Base-by-base conservation (phyloP, 2,888 invertebrate genomes). In the Protula sp. region DNA sequence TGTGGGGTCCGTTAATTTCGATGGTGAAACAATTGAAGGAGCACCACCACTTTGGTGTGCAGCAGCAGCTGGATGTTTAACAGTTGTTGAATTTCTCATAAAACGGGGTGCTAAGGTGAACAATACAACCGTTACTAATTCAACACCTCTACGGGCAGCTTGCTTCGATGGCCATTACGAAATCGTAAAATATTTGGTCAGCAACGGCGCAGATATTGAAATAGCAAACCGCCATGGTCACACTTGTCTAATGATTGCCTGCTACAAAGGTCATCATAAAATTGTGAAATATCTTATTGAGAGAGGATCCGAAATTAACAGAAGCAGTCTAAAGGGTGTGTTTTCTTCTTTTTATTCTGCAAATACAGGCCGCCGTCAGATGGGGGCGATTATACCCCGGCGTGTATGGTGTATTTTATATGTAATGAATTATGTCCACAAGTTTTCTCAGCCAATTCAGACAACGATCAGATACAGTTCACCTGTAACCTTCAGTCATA, bases 21-120 rank as follows among this genome's bases (percentile, higher is more conserved):
- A 97, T 81, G 94, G 94, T 4, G 97, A 98, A 81, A 92, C 92
- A 67, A 95, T 98, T 79, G 94, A 94, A 81, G 94, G 91, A 68
- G 95, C 95, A 1, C 94, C 95, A 19, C 94, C 97, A 0, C 83
- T 98, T 52, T 98, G 97, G 97, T 95, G 95, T 82, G 97, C 97
- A 24, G 92, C 95, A 1, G 98, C 97, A 1, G 95, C 95, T 0
- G 97, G 98, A 31, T 92, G 95, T 83, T 81, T 92, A 70, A 86
- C 88, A 55, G 87, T 95, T 66, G 94, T 94, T 28, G 87, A 88
- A 79, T 85, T 92, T 76, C 84, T 97, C 69, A 88, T 94, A 50
- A 87, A 73, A 38, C 71, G 87, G 69, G 88, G 89, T 64, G 95
- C 95, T 57, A 88, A 89, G 76, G 92, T 98, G 59, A 97, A 98